Conservation (phyloP, 2,797 vertebrate genomes). For the Notoglanidium macrostoma region DNA sequence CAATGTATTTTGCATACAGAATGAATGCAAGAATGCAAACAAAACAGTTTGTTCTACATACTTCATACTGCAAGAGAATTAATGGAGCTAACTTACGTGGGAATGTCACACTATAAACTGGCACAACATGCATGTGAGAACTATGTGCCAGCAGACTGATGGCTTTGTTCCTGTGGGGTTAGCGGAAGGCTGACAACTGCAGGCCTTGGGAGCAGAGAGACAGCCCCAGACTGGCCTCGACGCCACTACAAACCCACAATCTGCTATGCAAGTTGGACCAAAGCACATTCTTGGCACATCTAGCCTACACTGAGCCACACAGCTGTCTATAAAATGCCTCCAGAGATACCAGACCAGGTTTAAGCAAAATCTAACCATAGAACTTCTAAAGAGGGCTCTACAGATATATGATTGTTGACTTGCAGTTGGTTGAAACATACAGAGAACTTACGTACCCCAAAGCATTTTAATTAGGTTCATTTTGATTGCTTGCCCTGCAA, state of each 20-base stretch:
- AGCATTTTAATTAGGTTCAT: neutral
- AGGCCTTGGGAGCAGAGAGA: constrained; percentile 63
- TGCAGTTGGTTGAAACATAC: neutral
- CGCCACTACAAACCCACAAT: constrained; percentile 62
- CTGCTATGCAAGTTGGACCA: constrained; percentile 61
- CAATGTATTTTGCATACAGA: neutral
- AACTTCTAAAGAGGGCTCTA: neutral
- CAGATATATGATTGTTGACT: neutral
- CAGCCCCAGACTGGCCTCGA: constrained; percentile 55
- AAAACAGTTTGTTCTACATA: neutral
- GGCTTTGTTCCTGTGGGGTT: constrained; percentile 34
- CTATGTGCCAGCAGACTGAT: constrained; percentile 32
- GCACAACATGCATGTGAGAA: constrained; percentile 27
- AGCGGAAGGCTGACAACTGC: constrained; percentile 67
- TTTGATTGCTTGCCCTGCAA: neutral
- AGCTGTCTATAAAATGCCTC: constrained; percentile 60
- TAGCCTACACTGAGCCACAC: constrained; percentile 66
- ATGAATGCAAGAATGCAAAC: neutral
- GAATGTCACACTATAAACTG: constrained; percentile 24
- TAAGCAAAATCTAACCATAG: constrained; percentile 6
- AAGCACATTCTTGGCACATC: constrained; percentile 67
- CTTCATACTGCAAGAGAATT: neutral
- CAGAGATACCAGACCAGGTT: constrained; percentile 44
- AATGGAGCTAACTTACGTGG: neutral
- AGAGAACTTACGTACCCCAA: neutral